phyloP scores from a whole-genome alignment of 2,888 invertebrate genomes.

The Thymelicus acteon region DNA sequence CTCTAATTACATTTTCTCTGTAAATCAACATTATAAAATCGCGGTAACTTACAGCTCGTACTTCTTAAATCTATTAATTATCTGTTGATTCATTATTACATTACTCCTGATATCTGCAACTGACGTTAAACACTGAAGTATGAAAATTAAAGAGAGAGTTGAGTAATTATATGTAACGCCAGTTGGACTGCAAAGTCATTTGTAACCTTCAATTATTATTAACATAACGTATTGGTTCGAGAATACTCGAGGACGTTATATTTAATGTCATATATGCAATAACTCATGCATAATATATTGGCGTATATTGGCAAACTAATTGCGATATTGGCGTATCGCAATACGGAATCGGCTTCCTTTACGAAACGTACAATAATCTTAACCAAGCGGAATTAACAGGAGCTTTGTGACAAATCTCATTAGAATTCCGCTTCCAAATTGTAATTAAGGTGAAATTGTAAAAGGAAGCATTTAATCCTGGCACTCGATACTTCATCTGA shows the following conservation, averaged over 20 bases:
- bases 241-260: neutral
- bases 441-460: neutral
- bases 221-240: neutral
- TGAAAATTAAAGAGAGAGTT: neutral
- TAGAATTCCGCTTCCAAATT: constrained; percentile 1
- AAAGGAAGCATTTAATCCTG: neutral
- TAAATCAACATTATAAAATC: too few species aligned
- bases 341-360: neutral
- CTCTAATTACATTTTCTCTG: too few species aligned
- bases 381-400: neutral
- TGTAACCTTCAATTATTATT: constrained; percentile 4
- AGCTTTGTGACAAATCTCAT: constrained; percentile 10
- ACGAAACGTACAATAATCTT: neutral
- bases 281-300: constrained; percentile 6
- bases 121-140: too few species aligned
- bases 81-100: too few species aligned
- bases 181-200: constrained; percentile 1
- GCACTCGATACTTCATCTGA: neutral
- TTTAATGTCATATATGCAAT: neutral
- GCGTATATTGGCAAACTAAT: constrained; percentile 5
- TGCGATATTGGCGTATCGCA: constrained; percentile 5
- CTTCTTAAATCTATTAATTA: too few species aligned
- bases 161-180: neutral
- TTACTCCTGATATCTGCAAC: too few species aligned
- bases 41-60: too few species aligned